phyloP scores from a whole-genome alignment of 2,797 vertebrate species.

The Lepus townsendii region DNA sequence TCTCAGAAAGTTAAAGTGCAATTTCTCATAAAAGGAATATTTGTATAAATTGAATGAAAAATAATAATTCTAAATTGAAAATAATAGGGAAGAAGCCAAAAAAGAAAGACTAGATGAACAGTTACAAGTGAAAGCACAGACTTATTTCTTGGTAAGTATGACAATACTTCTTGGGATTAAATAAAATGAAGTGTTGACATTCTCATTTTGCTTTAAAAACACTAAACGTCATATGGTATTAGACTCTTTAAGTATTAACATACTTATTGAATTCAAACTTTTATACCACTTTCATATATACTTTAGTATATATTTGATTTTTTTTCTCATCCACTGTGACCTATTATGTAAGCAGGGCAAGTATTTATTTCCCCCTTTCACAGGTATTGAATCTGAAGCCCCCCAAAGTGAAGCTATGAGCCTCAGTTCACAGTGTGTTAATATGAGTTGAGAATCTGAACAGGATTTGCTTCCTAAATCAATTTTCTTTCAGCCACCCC shows the following conservation, averaged over 20 bases:
- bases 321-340: background rate
- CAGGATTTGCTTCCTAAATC: conserved; percentile 56
- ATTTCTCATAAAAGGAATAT: background rate
- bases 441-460: background rate
- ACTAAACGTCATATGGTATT: background rate
- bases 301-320: background rate
- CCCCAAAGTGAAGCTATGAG: background rate
- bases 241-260: background rate
- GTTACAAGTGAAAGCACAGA: background rate
- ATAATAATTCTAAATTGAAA: background rate
- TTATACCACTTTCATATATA: background rate
- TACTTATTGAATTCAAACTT: background rate
- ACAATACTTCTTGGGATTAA: background rate
- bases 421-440: background rate
- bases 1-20: background rate
- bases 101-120: background rate
- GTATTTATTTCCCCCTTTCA: background rate
- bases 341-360: background rate
- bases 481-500: background rate
- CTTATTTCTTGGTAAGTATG: background rate
- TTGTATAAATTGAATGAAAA: background rate
- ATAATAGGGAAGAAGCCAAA: background rate
- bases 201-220: conserved; percentile 5
- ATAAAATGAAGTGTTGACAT: background rate
- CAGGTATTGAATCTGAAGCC: background rate